These are phyloP conservation scores for Drosophila neonasuta DNA, from an alignment of 2,888 invertebrate species.

Conservation along the genomic window DNA sequence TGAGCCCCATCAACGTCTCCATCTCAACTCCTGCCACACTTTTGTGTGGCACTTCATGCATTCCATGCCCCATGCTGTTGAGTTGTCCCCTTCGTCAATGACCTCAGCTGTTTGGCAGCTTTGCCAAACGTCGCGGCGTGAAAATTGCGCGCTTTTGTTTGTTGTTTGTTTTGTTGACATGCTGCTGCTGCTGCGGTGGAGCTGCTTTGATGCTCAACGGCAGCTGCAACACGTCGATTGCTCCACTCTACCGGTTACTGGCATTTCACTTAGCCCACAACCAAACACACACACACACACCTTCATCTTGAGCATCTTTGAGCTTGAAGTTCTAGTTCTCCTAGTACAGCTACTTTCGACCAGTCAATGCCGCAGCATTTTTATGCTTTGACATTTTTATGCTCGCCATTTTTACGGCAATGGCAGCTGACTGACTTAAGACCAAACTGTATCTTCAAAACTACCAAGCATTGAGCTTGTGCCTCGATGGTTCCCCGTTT, in stretches of 20 bases:
- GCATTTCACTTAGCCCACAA: constrained; percentile 52
- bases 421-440: constrained; percentile 73
- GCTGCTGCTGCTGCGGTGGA: constrained; percentile 24
- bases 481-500: constrained; percentile 60
- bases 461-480: constrained; percentile 31
- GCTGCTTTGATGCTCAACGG: constrained; percentile 47
- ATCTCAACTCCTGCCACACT: neutral
- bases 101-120: constrained; percentile 65
- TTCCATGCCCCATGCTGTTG: constrained; percentile 7
- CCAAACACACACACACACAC: constrained; percentile 23
- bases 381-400: constrained; percentile 72
- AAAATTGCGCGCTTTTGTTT: constrained; percentile 72
- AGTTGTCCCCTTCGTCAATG: constrained; percentile 27
- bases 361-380: constrained; percentile 53
- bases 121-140: constrained; percentile 56
- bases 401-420: constrained; percentile 68
- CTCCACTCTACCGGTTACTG: constrained; percentile 25
- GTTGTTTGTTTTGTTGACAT: constrained; percentile 71
- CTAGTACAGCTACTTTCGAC: constrained; percentile 31
- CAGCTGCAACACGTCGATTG: constrained; percentile 25
- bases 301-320: constrained; percentile 31
- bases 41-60: constrained; percentile 3
- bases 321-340: constrained; percentile 6
- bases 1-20: constrained; percentile 14
- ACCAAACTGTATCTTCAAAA: constrained; percentile 56